These are phyloP conservation scores for Numenius phaeopus DNA, from an alignment of 2,797 vertebrate species.

Conservation along the genomic window DNA sequence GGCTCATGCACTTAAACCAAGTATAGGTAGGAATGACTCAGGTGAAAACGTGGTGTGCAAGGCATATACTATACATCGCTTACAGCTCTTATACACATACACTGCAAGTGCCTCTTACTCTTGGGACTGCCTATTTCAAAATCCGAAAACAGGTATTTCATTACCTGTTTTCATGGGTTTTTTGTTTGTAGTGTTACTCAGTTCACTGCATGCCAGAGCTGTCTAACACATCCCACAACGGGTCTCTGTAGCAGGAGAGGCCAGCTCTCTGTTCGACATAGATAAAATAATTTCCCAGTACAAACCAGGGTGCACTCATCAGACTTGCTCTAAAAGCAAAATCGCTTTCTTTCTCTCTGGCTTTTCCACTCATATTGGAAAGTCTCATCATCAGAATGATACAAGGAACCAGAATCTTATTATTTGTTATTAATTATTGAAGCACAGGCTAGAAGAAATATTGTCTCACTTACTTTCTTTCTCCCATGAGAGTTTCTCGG, in stretches of 20 bases:
- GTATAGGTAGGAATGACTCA: neutral
- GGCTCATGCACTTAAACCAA: neutral
- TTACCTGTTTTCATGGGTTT: neutral
- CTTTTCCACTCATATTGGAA: neutral
- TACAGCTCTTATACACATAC: fast-evolving
- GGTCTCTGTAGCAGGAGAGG: neutral
- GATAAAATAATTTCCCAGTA: neutral
- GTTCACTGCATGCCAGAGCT: neutral
- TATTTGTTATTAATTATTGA: constrained; percentile 28
- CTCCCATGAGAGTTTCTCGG: neutral
- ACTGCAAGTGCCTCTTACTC: neutral
- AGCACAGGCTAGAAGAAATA: neutral
- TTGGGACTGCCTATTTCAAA: neutral
- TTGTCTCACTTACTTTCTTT: neutral
- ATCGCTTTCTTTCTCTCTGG: neutral
- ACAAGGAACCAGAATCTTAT: neutral
- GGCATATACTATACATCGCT: neutral
- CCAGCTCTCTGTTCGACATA: neutral
- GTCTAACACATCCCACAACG: neutral
- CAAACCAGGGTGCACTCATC: neutral
- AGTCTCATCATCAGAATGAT: neutral
- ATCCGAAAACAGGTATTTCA: neutral
- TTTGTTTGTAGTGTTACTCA: neutral
- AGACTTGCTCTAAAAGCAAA: neutral
- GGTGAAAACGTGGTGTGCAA: neutral